phyloP scores from a whole-genome alignment of 2,113 vertebrate genomes.

The Pachyramphus minor region DNA sequence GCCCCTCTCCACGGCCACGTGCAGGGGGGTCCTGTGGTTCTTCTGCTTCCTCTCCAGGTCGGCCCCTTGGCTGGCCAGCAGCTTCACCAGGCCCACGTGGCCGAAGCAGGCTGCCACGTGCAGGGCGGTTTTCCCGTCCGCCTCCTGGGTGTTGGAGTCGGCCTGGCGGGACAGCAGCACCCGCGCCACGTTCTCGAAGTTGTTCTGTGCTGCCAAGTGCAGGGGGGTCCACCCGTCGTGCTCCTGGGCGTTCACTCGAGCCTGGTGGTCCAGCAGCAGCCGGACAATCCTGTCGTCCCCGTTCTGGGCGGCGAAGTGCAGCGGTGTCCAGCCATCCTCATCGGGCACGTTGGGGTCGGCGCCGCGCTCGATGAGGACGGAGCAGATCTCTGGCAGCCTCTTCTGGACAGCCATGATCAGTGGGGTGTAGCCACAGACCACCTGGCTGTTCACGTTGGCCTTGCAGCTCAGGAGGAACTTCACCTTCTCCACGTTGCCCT shows the following conservation, averaged over 20 bases:
- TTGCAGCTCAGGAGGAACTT: conserved; percentile 73
- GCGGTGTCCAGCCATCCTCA: conserved; percentile 78
- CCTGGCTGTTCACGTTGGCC: conserved; percentile 71
- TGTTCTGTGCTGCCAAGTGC: conserved; percentile 85
- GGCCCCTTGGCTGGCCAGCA: conserved; percentile 77
- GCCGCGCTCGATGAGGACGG: conserved; percentile 66
- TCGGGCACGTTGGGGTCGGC: conserved; percentile 67
- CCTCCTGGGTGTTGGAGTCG: conserved; percentile 62
- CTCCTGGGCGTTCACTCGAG: conserved; percentile 67
- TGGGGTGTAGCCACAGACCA: conserved; percentile 73
- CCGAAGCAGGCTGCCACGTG: conserved; percentile 81
- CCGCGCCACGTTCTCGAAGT: conserved; percentile 79
- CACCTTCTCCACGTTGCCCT: conserved; percentile 72
- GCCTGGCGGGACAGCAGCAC: conserved; percentile 79
- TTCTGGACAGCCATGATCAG: conserved; percentile 77
- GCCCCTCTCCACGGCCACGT: conserved; percentile 78
- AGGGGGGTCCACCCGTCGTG: conserved; percentile 78
- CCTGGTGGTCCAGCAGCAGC: conserved; percentile 79
- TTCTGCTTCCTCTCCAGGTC: conserved; percentile 73
- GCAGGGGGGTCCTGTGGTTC: conserved; percentile 74
- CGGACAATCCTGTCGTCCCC: conserved; percentile 73
- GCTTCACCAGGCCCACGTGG: conserved; percentile 76
- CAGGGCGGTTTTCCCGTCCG: conserved; percentile 74
- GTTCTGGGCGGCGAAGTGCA: conserved; percentile 85
- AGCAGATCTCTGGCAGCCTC: conserved; percentile 72